phyloP scores from a whole-genome alignment of 2,888 invertebrate species.

The Syrphus vitripennis region DNA sequence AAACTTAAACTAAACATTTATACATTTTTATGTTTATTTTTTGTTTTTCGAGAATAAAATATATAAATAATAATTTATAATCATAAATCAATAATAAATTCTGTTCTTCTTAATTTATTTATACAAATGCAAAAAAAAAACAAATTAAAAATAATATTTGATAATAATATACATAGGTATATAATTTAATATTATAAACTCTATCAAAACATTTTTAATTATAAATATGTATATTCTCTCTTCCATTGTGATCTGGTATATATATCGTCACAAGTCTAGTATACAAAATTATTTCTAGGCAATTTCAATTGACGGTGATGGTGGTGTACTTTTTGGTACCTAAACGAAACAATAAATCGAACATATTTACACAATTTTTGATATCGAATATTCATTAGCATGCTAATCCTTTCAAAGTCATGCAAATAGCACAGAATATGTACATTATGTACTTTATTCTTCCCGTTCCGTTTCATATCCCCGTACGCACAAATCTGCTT shows the following conservation, averaged over 20 bases:
- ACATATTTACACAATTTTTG: conserved; percentile 37
- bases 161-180: neutral
- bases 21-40: too few species aligned
- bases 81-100: conserved; percentile 14
- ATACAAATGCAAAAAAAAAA: neutral
- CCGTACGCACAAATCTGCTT: neutral
- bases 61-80: conserved; percentile 1
- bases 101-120: conserved; percentile 2
- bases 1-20: conserved; percentile 20
- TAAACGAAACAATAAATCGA: conserved; percentile 34
- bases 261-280: neutral
- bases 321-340: conserved; percentile 50
- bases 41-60: conserved; percentile 17
- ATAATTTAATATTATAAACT: neutral
- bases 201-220: neutral
- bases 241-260: neutral
- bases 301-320: conserved; percentile 48
- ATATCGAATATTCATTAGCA: conserved; percentile 46
- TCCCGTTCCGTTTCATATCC: neutral
- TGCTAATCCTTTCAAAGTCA: conserved; percentile 51
- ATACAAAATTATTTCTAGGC: neutral
- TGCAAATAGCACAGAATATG: conserved; percentile 44
- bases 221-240: neutral
- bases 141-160: neutral
- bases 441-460: neutral